Conservation (phyloP, 2,888 invertebrate species). For the Heliconius erato region DNA sequence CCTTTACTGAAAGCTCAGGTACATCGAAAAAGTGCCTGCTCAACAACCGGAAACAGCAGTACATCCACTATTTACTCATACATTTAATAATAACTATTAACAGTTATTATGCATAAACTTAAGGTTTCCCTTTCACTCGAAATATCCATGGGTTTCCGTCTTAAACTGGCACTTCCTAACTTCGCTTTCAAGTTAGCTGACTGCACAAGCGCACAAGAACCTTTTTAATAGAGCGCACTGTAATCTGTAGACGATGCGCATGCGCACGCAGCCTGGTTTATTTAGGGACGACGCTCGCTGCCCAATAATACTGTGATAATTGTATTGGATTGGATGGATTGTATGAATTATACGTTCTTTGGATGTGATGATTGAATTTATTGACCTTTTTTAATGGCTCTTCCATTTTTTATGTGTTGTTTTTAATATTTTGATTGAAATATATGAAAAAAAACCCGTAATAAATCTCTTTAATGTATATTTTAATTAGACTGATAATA, state of each 20-base stretch:
- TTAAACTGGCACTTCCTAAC: constrained; percentile 50
- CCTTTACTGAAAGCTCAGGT: not conserved
- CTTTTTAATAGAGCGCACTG: constrained; percentile 71
- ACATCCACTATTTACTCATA: not conserved
- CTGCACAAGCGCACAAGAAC: constrained; percentile 62
- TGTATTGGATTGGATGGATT: not conserved
- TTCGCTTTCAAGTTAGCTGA: constrained; percentile 54
- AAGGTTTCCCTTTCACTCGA: constrained; percentile 17
- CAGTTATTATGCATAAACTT: not conserved
- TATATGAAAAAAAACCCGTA: too few relatives aligned
- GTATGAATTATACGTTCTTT: constrained; percentile 1
- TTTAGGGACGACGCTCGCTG: not conserved
- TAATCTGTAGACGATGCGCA: constrained; percentile 73
- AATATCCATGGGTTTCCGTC: constrained; percentile 51
- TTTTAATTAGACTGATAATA: too few relatives aligned
- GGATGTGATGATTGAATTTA: not conserved
- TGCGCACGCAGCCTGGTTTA: constrained; percentile 65
- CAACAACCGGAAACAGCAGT: not conserved
- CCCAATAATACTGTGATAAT: not conserved
- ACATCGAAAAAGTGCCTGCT: not conserved
- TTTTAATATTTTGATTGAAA: too few relatives aligned
- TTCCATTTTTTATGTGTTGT: too few relatives aligned
- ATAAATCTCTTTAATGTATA: too few relatives aligned
- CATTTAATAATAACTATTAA: not conserved
- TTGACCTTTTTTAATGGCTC: not conserved